phyloP scores from a whole-genome alignment of 2,797 vertebrate species.

The Arrhamphus sclerolepis region DNA sequence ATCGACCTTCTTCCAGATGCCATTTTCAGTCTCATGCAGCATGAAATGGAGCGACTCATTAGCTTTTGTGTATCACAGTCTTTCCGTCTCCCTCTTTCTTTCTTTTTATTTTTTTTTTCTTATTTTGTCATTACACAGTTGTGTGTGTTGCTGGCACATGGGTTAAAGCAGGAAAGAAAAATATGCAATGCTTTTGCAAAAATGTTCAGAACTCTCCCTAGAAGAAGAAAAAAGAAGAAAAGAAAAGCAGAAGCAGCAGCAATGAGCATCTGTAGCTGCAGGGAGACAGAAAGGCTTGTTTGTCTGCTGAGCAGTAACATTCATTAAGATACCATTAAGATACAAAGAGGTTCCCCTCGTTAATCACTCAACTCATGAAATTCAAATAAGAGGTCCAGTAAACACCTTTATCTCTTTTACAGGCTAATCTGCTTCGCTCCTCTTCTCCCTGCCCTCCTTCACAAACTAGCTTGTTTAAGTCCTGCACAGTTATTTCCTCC shows the following conservation, averaged over 20 bases:
- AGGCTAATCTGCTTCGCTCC: conserved; percentile 17
- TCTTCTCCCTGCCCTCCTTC: conserved; percentile 48
- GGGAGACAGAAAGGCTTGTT: conserved; percentile 45
- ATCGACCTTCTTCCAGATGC: conserved; percentile 60
- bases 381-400: conserved; percentile 43
- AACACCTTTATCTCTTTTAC: conserved; percentile 42
- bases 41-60: conserved; percentile 60
- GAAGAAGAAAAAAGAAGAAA: conserved; percentile 1
- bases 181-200: conserved; percentile 4
- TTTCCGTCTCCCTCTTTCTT: neutral
- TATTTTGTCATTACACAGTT: neutral
- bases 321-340: conserved; percentile 82
- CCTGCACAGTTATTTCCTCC: conserved; percentile 25
- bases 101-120: neutral
- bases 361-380: conserved; percentile 74
- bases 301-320: conserved; percentile 62
- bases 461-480: conserved; percentile 60
- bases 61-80: conserved; percentile 14
- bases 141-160: neutral
- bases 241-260: conserved; percentile 13
- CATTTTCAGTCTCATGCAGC: conserved; percentile 65
- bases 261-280: conserved; percentile 1
- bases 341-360: conserved; percentile 65
- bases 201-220: conserved; percentile 1
- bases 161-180: conserved; percentile 7